phyloP scores from a whole-genome alignment of 2,113 vertebrate genomes.

The Todiramphus chloris region DNA sequence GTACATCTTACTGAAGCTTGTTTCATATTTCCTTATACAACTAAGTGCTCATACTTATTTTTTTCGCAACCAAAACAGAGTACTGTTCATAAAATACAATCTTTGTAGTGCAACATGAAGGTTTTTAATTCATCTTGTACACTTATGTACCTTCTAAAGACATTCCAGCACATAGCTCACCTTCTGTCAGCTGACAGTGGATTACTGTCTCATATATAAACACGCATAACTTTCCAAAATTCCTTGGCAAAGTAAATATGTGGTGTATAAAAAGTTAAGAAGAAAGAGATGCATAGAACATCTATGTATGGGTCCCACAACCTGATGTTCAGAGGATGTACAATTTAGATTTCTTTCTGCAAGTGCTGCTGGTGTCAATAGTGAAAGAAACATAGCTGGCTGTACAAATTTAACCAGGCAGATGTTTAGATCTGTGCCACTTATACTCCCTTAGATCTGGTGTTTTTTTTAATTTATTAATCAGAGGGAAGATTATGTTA shows the following conservation, averaged over 20 bases:
- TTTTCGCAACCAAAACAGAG: not conserved
- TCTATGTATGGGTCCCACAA: fast-evolving
- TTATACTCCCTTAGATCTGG: not conserved
- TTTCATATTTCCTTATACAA: not conserved
- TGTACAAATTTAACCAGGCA: not conserved
- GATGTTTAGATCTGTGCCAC: not conserved
- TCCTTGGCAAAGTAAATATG: not conserved
- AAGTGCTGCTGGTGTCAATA: not conserved
- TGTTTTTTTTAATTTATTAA: not conserved
- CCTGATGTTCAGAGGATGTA: not conserved
- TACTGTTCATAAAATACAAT: not conserved
- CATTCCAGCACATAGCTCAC: not conserved
- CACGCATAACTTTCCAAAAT: not conserved
- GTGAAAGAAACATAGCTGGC: not conserved
- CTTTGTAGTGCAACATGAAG: not conserved
- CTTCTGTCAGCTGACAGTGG: not conserved
- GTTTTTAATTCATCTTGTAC: not conserved
- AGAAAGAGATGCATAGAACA: not conserved
- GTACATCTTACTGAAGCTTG: not conserved
- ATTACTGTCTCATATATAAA: not conserved
- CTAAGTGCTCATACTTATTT: not conserved
- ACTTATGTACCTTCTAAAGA: not conserved
- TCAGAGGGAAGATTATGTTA: not conserved
- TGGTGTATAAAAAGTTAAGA: not conserved
- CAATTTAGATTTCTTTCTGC: not conserved